Evolutionary conservation across 2,113 vertebrate species (phyloP).

Genomic region (Melanotaenia duboulayi): DNA sequence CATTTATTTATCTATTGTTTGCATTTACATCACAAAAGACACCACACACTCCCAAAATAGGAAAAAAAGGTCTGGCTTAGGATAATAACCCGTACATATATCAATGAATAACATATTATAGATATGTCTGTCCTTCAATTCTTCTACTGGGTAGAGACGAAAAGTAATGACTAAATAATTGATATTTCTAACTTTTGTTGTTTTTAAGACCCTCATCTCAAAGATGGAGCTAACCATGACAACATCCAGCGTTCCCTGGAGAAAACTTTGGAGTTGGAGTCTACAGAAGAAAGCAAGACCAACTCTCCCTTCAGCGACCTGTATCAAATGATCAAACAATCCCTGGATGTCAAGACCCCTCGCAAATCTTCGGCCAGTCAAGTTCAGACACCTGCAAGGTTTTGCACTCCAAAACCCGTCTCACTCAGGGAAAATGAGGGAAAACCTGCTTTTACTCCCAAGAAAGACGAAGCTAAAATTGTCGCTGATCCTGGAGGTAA

Average conservation of each 20-base stretch:
- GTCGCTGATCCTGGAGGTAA: not conserved
- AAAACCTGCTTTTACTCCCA: conserved; percentile 1
- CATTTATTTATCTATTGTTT: too few species aligned
- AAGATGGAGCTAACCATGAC: conserved; percentile 79
- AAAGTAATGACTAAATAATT: too few species aligned
- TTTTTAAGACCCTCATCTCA: conserved; percentile 70
- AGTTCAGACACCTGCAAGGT: conserved; percentile 50
- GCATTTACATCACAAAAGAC: too few species aligned
- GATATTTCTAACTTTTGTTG: too few species aligned
- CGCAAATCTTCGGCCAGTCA: conserved; percentile 57
- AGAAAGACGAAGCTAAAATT: conserved; percentile 24
- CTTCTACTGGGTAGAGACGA: too few species aligned
- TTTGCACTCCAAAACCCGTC: conserved; percentile 29
- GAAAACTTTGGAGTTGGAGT: conserved; percentile 54
- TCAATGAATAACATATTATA: too few species aligned
- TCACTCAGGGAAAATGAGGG: conserved; percentile 18
- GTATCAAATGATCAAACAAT: conserved; percentile 85
- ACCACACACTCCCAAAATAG: too few species aligned
- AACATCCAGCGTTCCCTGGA: conserved; percentile 66
- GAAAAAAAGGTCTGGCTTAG: too few species aligned
- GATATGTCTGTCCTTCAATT: too few species aligned
- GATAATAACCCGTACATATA: too few species aligned
- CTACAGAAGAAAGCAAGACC: conserved; percentile 57
- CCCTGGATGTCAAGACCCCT: conserved; percentile 75
- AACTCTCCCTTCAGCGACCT: conserved; percentile 86